A percentile compares a stretch with the other conserved stretches of the same genome.
Evolutionary conservation across 2,113 vertebrate genomes (phyloP).

Genomic region (Heterotilapia buettikoferi): DNA sequence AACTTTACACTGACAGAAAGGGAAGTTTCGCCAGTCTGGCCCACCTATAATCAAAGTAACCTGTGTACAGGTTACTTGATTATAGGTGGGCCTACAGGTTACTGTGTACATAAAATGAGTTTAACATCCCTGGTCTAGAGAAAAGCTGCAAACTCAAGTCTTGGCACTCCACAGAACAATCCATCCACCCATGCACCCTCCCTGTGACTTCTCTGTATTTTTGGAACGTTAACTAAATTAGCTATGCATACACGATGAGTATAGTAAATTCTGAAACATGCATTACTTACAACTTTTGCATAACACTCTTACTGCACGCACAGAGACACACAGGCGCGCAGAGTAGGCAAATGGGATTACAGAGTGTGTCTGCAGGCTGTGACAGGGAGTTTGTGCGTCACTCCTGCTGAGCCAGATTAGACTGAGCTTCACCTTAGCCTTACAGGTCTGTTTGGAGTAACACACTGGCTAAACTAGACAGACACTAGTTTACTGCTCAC

Average conservation of each 20-base stretch:
- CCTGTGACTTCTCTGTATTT: neutral
- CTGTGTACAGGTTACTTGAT: neutral
- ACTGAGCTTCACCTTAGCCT: slow-evolving; percentile 43
- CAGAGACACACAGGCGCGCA: neutral
- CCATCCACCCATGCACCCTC: neutral
- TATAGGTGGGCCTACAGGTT: neutral
- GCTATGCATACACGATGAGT: neutral
- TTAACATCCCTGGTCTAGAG: neutral
- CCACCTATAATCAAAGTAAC: neutral
- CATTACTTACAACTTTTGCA: neutral
- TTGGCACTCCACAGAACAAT: neutral
- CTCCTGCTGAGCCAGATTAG: slow-evolving; percentile 64
- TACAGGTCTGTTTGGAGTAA: slow-evolving; percentile 8
- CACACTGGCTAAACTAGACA: neutral
- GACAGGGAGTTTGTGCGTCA: slow-evolving; percentile 50
- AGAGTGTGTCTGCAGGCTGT: slow-evolving; percentile 36
- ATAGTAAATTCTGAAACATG: neutral
- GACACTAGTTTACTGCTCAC: neutral
- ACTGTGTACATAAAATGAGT: neutral
- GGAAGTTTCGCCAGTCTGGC: rapidly evolving
- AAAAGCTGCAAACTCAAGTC: neutral
- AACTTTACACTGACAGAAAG: neutral
- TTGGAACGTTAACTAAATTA: neutral
- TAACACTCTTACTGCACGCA: neutral
- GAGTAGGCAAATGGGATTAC: slow-evolving; percentile 52